A percentile compares a stretch with the other conserved stretches of the same genome.
Conservation (phyloP, 2,888 invertebrate genomes). For the Drosophila eohydei region DNA sequence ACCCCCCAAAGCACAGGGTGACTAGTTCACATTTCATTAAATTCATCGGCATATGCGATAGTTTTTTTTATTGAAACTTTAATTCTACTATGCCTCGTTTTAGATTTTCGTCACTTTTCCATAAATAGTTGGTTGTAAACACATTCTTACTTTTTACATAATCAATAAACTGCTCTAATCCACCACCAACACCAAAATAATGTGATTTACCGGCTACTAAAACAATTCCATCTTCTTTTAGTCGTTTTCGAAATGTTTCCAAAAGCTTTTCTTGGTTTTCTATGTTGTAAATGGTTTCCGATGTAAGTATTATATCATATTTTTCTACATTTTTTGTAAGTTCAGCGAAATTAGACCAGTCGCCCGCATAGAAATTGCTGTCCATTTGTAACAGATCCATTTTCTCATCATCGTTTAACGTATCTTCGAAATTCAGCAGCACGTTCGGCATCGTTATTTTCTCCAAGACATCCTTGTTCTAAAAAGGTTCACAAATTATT, state of each 20-base stretch:
- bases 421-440: slow-evolving; percentile 86
- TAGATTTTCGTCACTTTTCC: slow-evolving; percentile 87
- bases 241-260: slow-evolving; percentile 87
- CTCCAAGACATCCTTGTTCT: slow-evolving; percentile 94
- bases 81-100: slow-evolving; percentile 83
- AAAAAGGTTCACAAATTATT: slow-evolving; percentile 78
- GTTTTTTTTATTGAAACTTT: slow-evolving; percentile 49
- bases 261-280: slow-evolving; percentile 92
- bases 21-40: slow-evolving; percentile 8
- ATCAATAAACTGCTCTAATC: slow-evolving; percentile 90
- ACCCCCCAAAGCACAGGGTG: slow-evolving; percentile 43
- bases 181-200: slow-evolving; percentile 98
- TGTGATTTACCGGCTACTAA: slow-evolving; percentile 95
- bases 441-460: slow-evolving; percentile 93
- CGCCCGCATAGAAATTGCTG: slow-evolving; percentile 89
- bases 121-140: slow-evolving; percentile 87
- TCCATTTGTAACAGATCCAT: slow-evolving; percentile 32
- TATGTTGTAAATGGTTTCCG: slow-evolving; percentile 96
- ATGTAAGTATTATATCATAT: slow-evolving; percentile 94
- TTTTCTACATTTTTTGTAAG: slow-evolving; percentile 85
- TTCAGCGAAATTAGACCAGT: slow-evolving; percentile 89
- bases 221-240: slow-evolving; percentile 87
- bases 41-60: slow-evolving; percentile 29
- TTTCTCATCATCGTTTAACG: slow-evolving; percentile 43
- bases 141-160: slow-evolving; percentile 86